A percentile compares a stretch with the other conserved stretches of the same genome.
Conservation (phyloP, 2,888 invertebrate species). For the Synergus japonicus region DNA sequence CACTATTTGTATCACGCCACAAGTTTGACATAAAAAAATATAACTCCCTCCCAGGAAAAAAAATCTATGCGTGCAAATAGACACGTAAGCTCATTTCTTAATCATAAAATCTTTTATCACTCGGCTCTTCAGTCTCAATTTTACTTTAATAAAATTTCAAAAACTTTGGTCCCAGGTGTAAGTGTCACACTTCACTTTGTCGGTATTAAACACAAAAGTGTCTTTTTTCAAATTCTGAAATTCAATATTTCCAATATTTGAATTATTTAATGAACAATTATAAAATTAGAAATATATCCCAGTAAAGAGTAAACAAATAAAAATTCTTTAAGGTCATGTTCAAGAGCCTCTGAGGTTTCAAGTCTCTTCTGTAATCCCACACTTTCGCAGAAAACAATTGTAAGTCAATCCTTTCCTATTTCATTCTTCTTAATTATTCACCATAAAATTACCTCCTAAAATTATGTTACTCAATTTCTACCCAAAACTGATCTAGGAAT, state of each 20-base stretch:
- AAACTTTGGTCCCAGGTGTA: background rate
- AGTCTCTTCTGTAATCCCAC: background rate
- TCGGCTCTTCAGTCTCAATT: background rate
- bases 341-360: slow-evolving; percentile 21
- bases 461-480: background rate
- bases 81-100: background rate
- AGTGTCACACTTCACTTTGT: too few species aligned
- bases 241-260: too few species aligned
- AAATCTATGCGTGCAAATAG: background rate
- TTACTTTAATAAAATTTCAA: background rate
- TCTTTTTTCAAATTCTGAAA: background rate
- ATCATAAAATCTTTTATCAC: background rate
- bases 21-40: background rate
- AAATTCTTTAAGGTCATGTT: slow-evolving; percentile 13
- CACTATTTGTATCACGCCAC: slow-evolving; percentile 6
- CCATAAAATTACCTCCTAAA: background rate
- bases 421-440: background rate
- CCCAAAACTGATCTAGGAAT: background rate
- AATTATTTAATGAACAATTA: too few species aligned
- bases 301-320: background rate
- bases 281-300: background rate
- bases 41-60: background rate
- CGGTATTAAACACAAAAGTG: too few species aligned
- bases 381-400: background rate
- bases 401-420: background rate